Evolutionary conservation across 2,888 invertebrate genomes (phyloP), one percentile per base, ranked within the genome.

Genomic region (Agrilus mali): DNA sequence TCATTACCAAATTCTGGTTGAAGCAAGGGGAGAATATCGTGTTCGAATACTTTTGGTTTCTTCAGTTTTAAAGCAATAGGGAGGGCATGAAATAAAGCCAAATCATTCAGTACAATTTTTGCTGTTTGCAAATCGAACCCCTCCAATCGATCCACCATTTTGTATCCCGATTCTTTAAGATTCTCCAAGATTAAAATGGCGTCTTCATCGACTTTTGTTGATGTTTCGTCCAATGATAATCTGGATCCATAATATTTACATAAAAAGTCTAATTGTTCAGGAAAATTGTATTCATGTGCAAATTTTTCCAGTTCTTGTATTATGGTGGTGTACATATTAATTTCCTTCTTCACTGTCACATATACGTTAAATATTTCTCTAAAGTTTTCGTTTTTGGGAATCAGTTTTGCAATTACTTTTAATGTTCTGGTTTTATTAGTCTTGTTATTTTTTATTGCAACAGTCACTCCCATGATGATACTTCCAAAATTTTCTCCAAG

Each of bases 401-500:
- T 61, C 50, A 73, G 57, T 52, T 75, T 75, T 0, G 70, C 74
- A 3, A 75, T 67, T 1, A 74, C 44, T 6, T 68, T 51, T 20
- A 73, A 43, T 6, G 63, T 58, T 43, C 67, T 60, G 27, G 42
- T 39, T 14, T 53, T 46, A n/a, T 44, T 38, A 7, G 33, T 36
- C 14, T 48, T 34, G 8, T 38, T 48, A 33, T 57, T 55, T 40
- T 49, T 38, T 10, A 68, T 45, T 44, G 55, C 59, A 0, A 67
- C 32, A 15, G 54, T 50, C 4, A 60, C 50, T 1, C 63, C 60
- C 1, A 74, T 50, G 57, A 77, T 74, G 0, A 70, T 56, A 50
- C 76, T 75, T 1, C 75, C 75, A 54, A 74, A 77, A 54, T 77
- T 76, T 50, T 77, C 77, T 2, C 76, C 76, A 0, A 69, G 65